phyloP scores from a whole-genome alignment of 2,797 vertebrate species.

The Basileuterus tristriatus region DNA sequence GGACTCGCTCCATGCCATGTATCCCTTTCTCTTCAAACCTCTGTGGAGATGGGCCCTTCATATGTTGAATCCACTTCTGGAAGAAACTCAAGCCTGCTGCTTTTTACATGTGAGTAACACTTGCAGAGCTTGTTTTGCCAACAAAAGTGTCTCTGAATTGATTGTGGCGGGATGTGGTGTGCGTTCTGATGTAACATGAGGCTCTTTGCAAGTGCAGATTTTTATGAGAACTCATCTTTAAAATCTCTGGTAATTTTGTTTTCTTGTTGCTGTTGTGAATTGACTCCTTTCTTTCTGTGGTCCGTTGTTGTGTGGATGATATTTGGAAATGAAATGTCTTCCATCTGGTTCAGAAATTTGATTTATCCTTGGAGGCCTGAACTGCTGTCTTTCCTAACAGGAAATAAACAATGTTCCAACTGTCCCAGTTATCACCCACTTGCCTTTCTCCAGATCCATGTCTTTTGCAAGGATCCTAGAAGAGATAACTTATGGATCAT shows the following conservation, averaged over 20 bases:
- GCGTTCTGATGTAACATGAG: constrained; percentile 8
- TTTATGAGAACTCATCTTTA: neutral
- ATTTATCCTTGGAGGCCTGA: constrained; percentile 24
- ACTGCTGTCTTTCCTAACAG: constrained; percentile 19
- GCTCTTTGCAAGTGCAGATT: constrained; percentile 16
- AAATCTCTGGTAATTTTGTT: constrained; percentile 41
- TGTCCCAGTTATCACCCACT: constrained; percentile 23
- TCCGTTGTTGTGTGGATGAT: neutral
- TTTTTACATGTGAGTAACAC: constrained; percentile 45
- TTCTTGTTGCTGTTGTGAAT: constrained; percentile 44
- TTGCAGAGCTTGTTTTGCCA: constrained; percentile 53
- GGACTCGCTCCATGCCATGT: neutral
- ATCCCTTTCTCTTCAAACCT: neutral
- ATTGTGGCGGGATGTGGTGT: constrained; percentile 17
- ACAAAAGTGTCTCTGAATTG: constrained; percentile 42
- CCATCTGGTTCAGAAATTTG: constrained; percentile 35
- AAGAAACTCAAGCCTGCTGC: neutral
- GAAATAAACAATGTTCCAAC: constrained; percentile 23
- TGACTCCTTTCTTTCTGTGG: constrained; percentile 21
- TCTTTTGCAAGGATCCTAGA: neutral
- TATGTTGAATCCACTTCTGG: neutral
- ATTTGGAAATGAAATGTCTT: constrained; percentile 48
- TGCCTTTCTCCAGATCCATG: neutral
- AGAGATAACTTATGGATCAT: neutral
- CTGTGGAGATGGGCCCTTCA: neutral